Conservation (phyloP, 2,113 vertebrate species). For the Tupaia tana region DNA sequence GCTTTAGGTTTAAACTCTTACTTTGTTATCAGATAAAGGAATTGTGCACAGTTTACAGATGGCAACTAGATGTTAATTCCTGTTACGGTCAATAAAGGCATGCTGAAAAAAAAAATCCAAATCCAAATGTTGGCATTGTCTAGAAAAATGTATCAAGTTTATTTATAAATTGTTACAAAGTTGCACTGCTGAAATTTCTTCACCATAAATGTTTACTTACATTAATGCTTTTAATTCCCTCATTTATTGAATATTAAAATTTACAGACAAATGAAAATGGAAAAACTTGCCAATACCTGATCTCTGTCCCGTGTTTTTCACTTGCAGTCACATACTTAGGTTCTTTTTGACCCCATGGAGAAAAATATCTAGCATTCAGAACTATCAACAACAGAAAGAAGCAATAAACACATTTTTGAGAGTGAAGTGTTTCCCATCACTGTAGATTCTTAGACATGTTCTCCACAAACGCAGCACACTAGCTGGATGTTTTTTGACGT, state of each 20-base stretch:
- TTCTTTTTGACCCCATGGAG: not conserved
- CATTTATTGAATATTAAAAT: not conserved
- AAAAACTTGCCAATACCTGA: not conserved
- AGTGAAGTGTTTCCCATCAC: slow-evolving; percentile 77
- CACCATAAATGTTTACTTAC: too few relatives aligned
- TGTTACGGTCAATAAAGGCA: not conserved
- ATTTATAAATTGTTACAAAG: too few relatives aligned
- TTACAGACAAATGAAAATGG: not conserved
- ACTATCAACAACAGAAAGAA: slow-evolving; percentile 88
- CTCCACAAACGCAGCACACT: slow-evolving; percentile 88
- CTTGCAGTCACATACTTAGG: not conserved
- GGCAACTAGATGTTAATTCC: not conserved
- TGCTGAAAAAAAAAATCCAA: too few relatives aligned
- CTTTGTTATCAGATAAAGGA: not conserved
- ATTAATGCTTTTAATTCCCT: not conserved
- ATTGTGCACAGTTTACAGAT: not conserved
- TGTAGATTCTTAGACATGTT: slow-evolving; percentile 41
- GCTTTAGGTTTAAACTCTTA: not conserved
- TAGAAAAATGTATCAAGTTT: too few relatives aligned
- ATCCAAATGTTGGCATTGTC: too few relatives aligned
- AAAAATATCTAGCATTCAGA: slow-evolving; percentile 88
- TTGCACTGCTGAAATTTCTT: too few relatives aligned
- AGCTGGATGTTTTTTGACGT: slow-evolving; percentile 88
- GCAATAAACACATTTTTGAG: not conserved
- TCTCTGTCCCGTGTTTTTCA: not conserved